Evolutionary conservation across 2,888 invertebrate genomes (phyloP), one percentile per base, ranked within the genome.

Genomic region (Malthinus flaveolus): DNA sequence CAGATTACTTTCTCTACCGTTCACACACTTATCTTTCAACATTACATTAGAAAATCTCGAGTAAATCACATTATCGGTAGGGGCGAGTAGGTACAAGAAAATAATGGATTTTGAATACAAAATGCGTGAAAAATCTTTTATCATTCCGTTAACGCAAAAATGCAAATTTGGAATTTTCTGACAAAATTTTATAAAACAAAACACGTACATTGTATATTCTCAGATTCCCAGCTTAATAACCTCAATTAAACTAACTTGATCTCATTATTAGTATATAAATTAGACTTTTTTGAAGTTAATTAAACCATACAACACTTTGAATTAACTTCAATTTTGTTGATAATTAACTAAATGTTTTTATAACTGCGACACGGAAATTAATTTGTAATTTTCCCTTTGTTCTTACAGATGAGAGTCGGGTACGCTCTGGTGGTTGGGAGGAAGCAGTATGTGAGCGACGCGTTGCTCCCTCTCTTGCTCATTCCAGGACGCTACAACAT

Each of bases 321-420:
- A 57, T 57, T 57, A 48, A 37, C 33, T 34, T 49, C 48, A 57
- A 57, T 57, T 49, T 57, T 15, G 39, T n/a, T 42, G 15, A 23
- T 23, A 23, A 23, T 23, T 23, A 23, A 23, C 23, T 23, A 23
- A 23, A 23, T 23, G 23, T 23, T 23, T 23, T 23, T 23, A 23
- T 23, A 23, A 23, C 23, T 23, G 23, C 23, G 23, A 23, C 23
- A 23, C 23, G 3, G 10, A 7, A 8, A 15, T 35, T 39, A 23
- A 23, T 23, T 23, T 23, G 23, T 23, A 23, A 23, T 23, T 64
- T n/a, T 61, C 65, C 65, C 63, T 66, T 68, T 67, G 63, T 78
- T n/a, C n/a, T n/a, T 80, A 12, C 82, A 91, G 91, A 91, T 88
- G 91, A 91, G 80, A 88, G 89, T 73, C 87, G 87, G 84, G 85